Evolutionary conservation across 2,797 vertebrate genomes (phyloP), one percentile per base, ranked within the genome.

Genomic region (Carcharodon carcharias): DNA sequence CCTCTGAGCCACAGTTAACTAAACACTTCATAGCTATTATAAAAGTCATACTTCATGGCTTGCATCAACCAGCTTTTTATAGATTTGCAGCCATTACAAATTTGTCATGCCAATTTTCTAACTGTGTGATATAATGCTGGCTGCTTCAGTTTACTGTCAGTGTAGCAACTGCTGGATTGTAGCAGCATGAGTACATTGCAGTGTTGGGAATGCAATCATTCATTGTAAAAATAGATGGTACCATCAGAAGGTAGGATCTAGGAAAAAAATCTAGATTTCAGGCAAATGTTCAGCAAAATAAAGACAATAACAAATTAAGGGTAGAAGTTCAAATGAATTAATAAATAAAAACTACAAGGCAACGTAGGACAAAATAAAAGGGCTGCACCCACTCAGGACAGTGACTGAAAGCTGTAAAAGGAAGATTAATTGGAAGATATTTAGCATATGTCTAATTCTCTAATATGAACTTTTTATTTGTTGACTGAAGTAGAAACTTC

Each of bases 1-100:
- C 28, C 40, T 77, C 7, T 40, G 61, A 93, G 61, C 61, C 63
- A 67, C 65, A 73, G 94, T 77, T 73, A 58, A 56, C 67, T n/a
- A 56, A 54, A 73, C 28, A 95, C 31, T 71, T 35, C 77, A 54
- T 45, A 56, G 94, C 69, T 54, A 71, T 54, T 95, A 61, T 56
- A 77, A 56, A 54, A 77, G 94, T 95, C 94, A 95, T 95, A 95
- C 54, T 77, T 77, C 50, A 77, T 95, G 94, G 28, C 23, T 95
- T 73, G 16, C 94, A 95, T 56, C 94, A 95, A 71, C 50, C 28
- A 71, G 69, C 69, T 95, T 71, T 54, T 35, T 95, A 95, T 56
- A 95, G 94, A 95, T 77, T 77, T 73, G 69, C 45, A 95, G 50
- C 2, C 50, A 77, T 71, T 77, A 56, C 69, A 18, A 95, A 71